Evolutionary conservation across 2,888 invertebrate genomes (phyloP), one percentile per base, ranked within the genome.

Genomic region (Cataglyphis livida): DNA sequence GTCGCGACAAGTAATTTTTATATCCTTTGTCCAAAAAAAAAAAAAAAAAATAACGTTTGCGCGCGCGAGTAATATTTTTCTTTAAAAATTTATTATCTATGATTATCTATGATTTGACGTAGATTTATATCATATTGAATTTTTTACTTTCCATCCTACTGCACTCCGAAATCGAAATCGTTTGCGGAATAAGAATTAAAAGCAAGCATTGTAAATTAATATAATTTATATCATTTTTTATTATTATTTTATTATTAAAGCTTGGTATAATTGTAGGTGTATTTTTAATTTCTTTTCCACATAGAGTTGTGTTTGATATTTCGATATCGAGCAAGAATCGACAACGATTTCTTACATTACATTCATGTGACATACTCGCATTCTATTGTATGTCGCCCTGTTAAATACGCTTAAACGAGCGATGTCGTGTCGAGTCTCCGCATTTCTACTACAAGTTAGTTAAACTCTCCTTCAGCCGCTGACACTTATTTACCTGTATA

Each of bases 361-460:
- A 85, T 75, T 87, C 87, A 81, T 82, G 74, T 41, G 83, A 82
- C 85, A 83, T 83, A 84, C 82, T 75, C 84, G 79, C 81, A 57
- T 35, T 66, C 25, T 59, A 44, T 75, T 83, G 87, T 85, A 86
- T 85, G 85, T 89, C 86, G 85, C 84, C 88, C 91, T 90, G 92
- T 91, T 91, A 91, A 91, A 91, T 81, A 89, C 87, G 81, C 79
- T 81, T 85, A 85, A 86, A 85, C 90, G 91, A 83, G 90, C 88
- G 91, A 89, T 91, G 89, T 89, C 83, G 83, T 85, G 57, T 54
- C 76, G 74, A 85, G 84, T 88, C 85, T 83, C 83, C 85, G 82
- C 88, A 86, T 90, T 90, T 91, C 86, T 86, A 86, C 88, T 92
- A 89, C 88, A 92, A 92, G 92, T 92, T 92, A 92, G 92, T 92